These are phyloP conservation scores for Anhinga rufa DNA, from an alignment of 2,113 vertebrate genomes.

Conservation along the genomic window DNA sequence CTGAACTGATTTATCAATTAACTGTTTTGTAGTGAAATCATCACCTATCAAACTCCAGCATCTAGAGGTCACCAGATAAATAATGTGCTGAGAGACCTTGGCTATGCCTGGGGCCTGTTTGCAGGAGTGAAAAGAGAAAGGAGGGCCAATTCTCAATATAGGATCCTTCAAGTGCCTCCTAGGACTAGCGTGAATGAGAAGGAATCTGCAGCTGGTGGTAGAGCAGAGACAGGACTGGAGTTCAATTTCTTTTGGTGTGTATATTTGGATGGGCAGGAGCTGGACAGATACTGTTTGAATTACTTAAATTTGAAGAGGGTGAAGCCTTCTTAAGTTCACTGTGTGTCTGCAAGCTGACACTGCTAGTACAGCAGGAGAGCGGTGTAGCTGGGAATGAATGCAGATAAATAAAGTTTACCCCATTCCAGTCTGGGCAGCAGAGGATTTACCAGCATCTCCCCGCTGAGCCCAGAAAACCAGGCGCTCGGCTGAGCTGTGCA, in stretches of 20 bases:
- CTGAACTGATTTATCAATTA: slow-evolving; percentile 39
- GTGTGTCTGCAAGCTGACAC: not conserved
- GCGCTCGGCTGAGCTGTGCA: not conserved
- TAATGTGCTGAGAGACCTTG: slow-evolving; percentile 32
- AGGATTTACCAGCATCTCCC: not conserved
- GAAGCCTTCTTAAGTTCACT: not conserved
- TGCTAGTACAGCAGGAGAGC: not conserved
- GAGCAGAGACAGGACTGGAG: not conserved
- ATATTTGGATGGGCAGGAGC: not conserved
- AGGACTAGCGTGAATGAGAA: not conserved
- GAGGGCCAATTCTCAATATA: not conserved
- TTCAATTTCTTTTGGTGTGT: not conserved
- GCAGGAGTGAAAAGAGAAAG: not conserved
- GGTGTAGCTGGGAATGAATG: not conserved
- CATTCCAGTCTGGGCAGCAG: not conserved
- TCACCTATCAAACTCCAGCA: slow-evolving; percentile 55
- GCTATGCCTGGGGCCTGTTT: not conserved
- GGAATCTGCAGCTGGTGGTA: not conserved
- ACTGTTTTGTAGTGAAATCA: slow-evolving; percentile 59
- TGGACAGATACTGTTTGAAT: not conserved
- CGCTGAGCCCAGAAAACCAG: not conserved
- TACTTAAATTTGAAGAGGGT: not conserved
- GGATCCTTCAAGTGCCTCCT: not conserved
- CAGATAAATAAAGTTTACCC: not conserved
- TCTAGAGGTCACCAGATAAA: slow-evolving; percentile 49